phyloP scores from a whole-genome alignment of 2,113 vertebrate species.

The Hydropotes inermis region DNA sequence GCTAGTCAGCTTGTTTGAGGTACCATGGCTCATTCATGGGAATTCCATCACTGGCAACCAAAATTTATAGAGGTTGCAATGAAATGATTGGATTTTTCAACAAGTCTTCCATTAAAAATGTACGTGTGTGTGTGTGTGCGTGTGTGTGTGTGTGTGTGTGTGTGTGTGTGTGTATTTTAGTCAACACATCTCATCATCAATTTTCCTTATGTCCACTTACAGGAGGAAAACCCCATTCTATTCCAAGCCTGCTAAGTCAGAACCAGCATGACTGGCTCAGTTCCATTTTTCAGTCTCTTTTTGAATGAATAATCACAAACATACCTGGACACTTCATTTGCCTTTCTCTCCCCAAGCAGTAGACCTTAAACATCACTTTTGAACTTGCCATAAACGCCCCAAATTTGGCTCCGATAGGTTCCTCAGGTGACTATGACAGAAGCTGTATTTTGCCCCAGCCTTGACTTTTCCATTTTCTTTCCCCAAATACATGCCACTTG shows the following conservation, averaged over 20 bases:
- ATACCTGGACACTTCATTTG: accelerated
- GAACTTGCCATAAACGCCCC: not conserved
- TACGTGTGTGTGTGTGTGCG: too few species aligned
- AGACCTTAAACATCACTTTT: not conserved
- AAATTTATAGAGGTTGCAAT: accelerated
- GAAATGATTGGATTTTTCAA: not conserved
- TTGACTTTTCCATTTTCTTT: not conserved
- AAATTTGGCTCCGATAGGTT: not conserved
- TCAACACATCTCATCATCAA: accelerated
- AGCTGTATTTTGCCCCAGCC: not conserved
- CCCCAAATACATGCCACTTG: not conserved
- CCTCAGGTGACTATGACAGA: not conserved
- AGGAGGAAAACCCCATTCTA: not conserved
- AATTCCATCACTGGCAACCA: too few species aligned
- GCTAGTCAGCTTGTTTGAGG: not conserved
- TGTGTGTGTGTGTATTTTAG: not conserved
- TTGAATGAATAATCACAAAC: not conserved
- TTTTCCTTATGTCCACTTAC: not conserved
- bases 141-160: too few species aligned
- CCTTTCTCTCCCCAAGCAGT: too few species aligned
- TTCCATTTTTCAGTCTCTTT: not conserved
- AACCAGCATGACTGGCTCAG: too few species aligned
- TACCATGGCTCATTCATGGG: too few species aligned
- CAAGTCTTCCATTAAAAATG: not conserved
- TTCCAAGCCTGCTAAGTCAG: not conserved